Evolutionary conservation across 1,140 invertebrate species (phyloP), one percentile per base, ranked within the genome.

Genomic region (Oscheius sp.): DNA sequence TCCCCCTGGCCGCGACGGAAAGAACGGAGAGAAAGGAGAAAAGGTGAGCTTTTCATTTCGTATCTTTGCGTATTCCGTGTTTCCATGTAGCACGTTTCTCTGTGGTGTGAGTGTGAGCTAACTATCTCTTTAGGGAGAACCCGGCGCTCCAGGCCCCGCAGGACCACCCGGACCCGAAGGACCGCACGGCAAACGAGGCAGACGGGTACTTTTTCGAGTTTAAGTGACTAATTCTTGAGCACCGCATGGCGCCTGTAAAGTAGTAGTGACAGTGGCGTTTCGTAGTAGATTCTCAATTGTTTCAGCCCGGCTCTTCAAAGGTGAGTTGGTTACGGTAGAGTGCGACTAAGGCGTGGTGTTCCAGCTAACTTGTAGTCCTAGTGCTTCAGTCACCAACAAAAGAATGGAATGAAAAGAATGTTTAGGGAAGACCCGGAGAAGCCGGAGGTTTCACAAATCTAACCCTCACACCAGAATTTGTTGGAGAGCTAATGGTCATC

Each of bases 21-120:
- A 68, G 28, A 61, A 77, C 45, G 81, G 81, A 15, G 70, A 68
- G 23, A 83, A 84, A 52, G 81, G 81, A 46, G 82, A 83, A 70
- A 83, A 84, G 77, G 81, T 80, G 61, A 15, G 59, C 64, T 10
- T 63, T 58, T 38, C 3, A 64, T 36, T 45, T 34, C 26, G 18
- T 38, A 32, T 20, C 32, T 55, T 26, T 59, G 18, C 18, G 31
- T 31, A 23, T 64, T 3, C 32, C 36, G 70, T 63, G 15, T 66
- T 38, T 52, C 26, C 1, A 7, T 35, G 45, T 10, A 45, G 62
- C 29, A 49, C 23, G 26, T 23, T 36, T 45, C 34, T 26, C 15
- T 63, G 68, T n/a, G 3, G 59, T 62, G 55, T 32, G 36, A 63
- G 62, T 46, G 68, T 64, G n/a, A 67, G 32, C 23, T 66, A 45